phyloP scores from a whole-genome alignment of 2,888 invertebrate species.

The Tenthredo livida region DNA sequence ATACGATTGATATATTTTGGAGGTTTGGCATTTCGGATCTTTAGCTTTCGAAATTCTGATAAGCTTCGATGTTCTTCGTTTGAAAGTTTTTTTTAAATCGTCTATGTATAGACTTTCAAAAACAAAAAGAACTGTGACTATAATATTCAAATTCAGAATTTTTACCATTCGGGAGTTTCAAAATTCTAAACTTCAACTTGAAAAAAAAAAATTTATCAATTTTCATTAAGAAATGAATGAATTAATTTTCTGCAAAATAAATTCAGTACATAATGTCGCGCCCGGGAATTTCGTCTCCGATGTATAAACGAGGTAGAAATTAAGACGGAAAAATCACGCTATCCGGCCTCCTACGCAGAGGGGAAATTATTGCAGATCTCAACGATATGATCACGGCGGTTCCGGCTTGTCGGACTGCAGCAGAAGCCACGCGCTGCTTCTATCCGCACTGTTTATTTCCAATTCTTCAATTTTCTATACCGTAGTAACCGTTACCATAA shows the following conservation, averaged over 20 bases:
- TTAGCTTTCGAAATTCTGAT: no score
- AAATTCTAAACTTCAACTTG: no score
- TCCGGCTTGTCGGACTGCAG: conserved; percentile 21
- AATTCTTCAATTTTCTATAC: conserved; percentile 58
- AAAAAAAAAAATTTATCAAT: no score
- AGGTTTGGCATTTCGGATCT: no score
- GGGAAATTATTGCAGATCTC: neutral
- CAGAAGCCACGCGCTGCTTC: neutral
- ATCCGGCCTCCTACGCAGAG: no score
- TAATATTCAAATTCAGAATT: no score
- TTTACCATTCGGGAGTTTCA: no score
- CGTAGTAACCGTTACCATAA: conserved; percentile 69
- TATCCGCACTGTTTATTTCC: conserved; percentile 50
- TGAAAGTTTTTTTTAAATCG: no score
- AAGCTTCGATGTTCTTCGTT: no score
- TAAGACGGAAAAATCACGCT: neutral
- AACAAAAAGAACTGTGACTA: no score
- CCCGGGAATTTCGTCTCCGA: neutral
- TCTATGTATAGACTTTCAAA: no score
- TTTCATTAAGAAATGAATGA: neutral
- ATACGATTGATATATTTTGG: no score
- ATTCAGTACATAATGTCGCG: neutral
- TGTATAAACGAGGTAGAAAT: neutral
- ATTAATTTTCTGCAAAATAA: neutral
- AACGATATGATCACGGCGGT: conserved; percentile 5